Evolutionary conservation across 2,113 vertebrate species (phyloP), one percentile per base, ranked within the genome.

Genomic region (Vulpes ferrilata): DNA sequence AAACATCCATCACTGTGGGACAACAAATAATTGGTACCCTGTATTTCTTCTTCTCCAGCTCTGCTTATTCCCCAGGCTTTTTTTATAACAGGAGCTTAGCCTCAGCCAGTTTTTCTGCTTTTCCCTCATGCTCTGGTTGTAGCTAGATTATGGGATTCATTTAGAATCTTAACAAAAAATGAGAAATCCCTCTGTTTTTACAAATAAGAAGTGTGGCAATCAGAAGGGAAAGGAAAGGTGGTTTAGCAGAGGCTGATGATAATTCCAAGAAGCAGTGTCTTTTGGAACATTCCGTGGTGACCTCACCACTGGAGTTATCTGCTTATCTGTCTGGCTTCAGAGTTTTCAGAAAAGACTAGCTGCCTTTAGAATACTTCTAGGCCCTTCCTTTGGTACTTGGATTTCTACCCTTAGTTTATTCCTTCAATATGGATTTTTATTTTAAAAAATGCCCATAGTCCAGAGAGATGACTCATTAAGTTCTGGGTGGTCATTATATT

Each of bases 191-290:
- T 86, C 90, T 83, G 48, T 73, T 91, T 81, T 73, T 51, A 32
- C 43, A 73, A 87, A 90, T 78, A 55, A 15, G 95, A 60, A 71
- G 48, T 17, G 74, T 79, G 55, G 55, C 57, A 65, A 78, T 90
- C 88, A 16, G 6, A 85, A 30, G 51, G 65, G 22, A 65, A 76
- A 82, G 48, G 71, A 91, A 96, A 86, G 59, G 59, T 0, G 1
- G 12, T 74, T 80, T 65, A 88, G 90, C 87, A 78, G 51, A 88
- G 16, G 19, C 88, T 87, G 43, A n/a, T 73, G 38, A 86, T 84
- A 64, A 94, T 91, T 84, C 90, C 59, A 95, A 97, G 96, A 93
- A 94, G 48, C 27, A n/a, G 32, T 23, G 62, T 84, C 71, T 94
- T 94, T n/a, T 81, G 53, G 35, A 96, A 65, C 57, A 53, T 59